These are phyloP conservation scores for Sminthurides bifidus DNA, from an alignment of 1,140 invertebrate genomes.

Conservation along the genomic window DNA sequence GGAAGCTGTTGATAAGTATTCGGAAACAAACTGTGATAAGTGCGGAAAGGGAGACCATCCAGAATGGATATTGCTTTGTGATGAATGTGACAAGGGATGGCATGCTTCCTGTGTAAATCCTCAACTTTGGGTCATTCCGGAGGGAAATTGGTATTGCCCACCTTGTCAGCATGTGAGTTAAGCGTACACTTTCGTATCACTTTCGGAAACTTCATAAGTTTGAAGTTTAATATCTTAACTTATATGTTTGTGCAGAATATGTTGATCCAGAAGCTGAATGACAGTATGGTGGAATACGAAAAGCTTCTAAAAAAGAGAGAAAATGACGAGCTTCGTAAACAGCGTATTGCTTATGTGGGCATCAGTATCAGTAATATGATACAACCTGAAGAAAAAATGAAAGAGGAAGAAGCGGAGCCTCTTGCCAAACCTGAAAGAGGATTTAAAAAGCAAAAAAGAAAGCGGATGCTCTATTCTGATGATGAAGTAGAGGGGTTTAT, in stretches of 20 bases:
- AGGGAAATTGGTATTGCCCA: constrained; percentile 94
- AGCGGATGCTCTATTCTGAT: constrained; percentile 9
- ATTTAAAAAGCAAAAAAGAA: neutral
- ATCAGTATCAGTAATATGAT: constrained; percentile 65
- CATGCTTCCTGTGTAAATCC: constrained; percentile 87
- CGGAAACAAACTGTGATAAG: constrained; percentile 52
- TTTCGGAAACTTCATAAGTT: too few relatives aligned
- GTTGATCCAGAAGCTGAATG: constrained; percentile 57
- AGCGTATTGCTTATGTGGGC: constrained; percentile 59
- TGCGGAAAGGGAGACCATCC: constrained; percentile 83
- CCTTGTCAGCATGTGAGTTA: constrained; percentile 72
- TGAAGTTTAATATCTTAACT: too few relatives aligned
- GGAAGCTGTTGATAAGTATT: constrained; percentile 48
- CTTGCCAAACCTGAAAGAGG: neutral
- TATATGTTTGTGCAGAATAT: constrained; percentile 46
- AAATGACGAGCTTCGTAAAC: constrained; percentile 55
- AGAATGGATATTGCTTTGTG: constrained; percentile 90
- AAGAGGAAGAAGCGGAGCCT: constrained; percentile 34
- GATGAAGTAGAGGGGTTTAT: constrained; percentile 12
- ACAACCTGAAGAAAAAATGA: constrained; percentile 31
- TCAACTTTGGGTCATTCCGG: constrained; percentile 79
- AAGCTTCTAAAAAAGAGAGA: constrained; percentile 42
- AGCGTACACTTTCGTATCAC: too few relatives aligned
- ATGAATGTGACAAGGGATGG: constrained; percentile 86
- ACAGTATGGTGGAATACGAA: constrained; percentile 42